Evolutionary conservation across 92 coral and sea anemone genomes (phyloP), one percentile per base, ranked within the genome.

Genomic region (Nematostella vectensis): DNA sequence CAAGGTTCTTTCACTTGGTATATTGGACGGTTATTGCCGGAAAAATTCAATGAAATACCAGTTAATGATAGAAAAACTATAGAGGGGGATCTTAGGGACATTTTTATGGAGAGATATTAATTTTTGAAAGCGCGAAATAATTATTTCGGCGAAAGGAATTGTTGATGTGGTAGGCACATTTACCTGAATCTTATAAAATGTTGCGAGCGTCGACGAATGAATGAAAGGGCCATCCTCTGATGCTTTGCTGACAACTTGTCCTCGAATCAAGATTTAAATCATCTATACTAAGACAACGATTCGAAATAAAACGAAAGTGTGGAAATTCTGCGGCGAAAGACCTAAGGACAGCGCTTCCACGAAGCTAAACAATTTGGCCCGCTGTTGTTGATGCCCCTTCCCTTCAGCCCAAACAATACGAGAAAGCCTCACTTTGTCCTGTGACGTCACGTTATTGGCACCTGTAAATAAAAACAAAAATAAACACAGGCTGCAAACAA

Each of bases 381-480:
- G 77, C 68, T 52, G 88, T 75, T 76, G 95, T 85, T 85, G 83
- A 79, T 70, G 80, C 54, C 80, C 71, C 53, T 85, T 75, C 70
- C 83, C 68, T 65, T 68, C 75, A 70, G 51, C 80, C 88, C 95
- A 85, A 85, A 85, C 95, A 85, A 66, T 66, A 66, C 48, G 63
- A 66, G 72, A 66, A 85, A 80, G 83, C 88, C 87, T 70, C 83
- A 70, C 81, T 82, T 60, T 80, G 74, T 80, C 77, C 67, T 73
- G 78, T 85, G 95, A 85, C 95, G 95, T 85, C 95, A 85, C 76
- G 68, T 85, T 58, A 85, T 80, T 85, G 95, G 88, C 99, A 93
- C 99, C 96, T 76, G 99, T 93, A 93, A 93, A 93, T 93, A 93
- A 93, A 83, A 93, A 93, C 99, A 93, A 93, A 87, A 93, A 93